Evolutionary conservation across 2,113 vertebrate genomes (phyloP).

Genomic region (Mus pahari): DNA sequence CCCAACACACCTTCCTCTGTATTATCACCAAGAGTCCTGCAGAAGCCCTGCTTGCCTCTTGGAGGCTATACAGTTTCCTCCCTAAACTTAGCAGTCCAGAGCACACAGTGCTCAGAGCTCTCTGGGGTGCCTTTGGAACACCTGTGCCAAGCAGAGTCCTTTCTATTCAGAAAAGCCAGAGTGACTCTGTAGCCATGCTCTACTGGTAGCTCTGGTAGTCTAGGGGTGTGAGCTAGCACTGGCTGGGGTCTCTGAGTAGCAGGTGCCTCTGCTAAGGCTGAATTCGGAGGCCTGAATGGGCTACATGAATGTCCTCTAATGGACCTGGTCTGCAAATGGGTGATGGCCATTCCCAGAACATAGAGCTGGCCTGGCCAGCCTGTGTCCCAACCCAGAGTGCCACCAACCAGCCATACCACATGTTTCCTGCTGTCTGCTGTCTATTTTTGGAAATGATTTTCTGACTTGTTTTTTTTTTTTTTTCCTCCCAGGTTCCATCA

Average conservation of each 20-base stretch:
- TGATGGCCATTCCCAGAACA: background rate
- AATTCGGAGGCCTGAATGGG: background rate
- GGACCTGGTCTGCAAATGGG: accelerated
- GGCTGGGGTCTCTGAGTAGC: background rate
- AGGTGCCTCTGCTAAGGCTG: background rate
- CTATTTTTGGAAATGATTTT: slow-evolving; percentile 51
- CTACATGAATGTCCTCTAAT: accelerated
- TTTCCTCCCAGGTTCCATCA: background rate
- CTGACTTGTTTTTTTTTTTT: slow-evolving; percentile 52
- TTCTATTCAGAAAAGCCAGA: background rate
- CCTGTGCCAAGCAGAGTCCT: background rate
- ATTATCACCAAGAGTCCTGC: accelerated
- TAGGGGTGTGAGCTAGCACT: background rate
- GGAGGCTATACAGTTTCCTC: background rate
- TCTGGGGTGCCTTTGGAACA: accelerated
- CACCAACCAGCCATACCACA: background rate
- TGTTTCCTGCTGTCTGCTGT: background rate
- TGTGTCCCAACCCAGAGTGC: too few relatives aligned
- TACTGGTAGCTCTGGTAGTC: accelerated
- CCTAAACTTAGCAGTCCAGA: background rate
- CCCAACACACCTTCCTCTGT: accelerated
- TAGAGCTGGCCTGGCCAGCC: background rate
- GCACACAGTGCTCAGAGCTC: accelerated
- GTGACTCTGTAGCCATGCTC: background rate
- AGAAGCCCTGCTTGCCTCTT: background rate